These are phyloP conservation scores for Colossoma macropomum DNA, from an alignment of 2,113 vertebrate genomes.

Conservation along the genomic window DNA sequence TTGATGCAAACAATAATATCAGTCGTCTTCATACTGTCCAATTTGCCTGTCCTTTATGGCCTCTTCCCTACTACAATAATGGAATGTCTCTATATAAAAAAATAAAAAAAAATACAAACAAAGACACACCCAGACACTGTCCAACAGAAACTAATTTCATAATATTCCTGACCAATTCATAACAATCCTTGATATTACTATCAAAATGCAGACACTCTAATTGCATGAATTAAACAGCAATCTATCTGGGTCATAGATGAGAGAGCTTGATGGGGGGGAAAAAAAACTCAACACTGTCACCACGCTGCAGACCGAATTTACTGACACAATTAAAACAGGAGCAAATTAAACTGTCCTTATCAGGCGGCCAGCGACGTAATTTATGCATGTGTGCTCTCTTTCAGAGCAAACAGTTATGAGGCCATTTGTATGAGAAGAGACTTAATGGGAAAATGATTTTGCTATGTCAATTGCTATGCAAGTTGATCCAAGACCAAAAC, in stretches of 20 bases:
- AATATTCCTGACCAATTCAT: slow-evolving; percentile 32
- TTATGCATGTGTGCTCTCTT: slow-evolving; percentile 35
- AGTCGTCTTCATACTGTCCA: too few relatives aligned
- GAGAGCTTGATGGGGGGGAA: slow-evolving; percentile 2
- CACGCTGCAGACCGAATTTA: slow-evolving; percentile 45
- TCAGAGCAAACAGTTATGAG: slow-evolving; percentile 34
- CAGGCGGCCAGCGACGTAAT: slow-evolving; percentile 42
- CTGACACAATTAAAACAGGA: slow-evolving; percentile 48
- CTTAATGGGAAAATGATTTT: slow-evolving; percentile 21
- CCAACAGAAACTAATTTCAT: neutral
- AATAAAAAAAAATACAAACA: neutral
- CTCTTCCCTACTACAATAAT: neutral
- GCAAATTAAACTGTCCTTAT: slow-evolving; percentile 54
- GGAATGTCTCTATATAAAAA: neutral
- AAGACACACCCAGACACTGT: neutral
- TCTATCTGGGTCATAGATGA: slow-evolving; percentile 48
- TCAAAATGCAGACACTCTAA: slow-evolving; percentile 59
- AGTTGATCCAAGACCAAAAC: slow-evolving; percentile 11
- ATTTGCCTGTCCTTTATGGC: neutral
- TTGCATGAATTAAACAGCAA: slow-evolving; percentile 50
- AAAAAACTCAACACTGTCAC: slow-evolving; percentile 21
- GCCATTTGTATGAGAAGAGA: slow-evolving; percentile 36
- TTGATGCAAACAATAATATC: neutral
- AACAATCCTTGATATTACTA: slow-evolving; percentile 40
- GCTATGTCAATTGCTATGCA: slow-evolving; percentile 21